Conservation (phyloP, 1,140 invertebrate species). For the Zaprionus nigranus region DNA sequence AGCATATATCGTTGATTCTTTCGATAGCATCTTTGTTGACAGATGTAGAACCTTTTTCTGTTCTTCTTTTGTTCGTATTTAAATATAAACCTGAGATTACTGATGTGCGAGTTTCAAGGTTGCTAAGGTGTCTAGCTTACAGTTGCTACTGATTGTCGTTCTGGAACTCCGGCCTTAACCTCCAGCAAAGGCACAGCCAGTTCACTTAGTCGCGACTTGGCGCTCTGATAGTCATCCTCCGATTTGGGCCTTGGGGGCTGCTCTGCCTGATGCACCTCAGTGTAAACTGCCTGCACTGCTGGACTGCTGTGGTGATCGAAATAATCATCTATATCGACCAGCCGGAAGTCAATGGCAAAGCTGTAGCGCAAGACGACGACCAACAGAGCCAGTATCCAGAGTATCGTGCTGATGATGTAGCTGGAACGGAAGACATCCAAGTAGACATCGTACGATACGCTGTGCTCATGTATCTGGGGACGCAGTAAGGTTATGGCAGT, state of each 20-base stretch:
- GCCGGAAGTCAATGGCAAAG: conserved; percentile 79
- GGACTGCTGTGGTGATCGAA: conserved; percentile 50
- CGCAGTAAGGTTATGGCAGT: conserved; percentile 72
- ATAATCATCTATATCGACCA: conserved; percentile 75
- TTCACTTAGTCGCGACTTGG: conserved; percentile 76
- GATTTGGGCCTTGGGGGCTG: conserved; percentile 66
- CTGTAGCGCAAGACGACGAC: conserved; percentile 73
- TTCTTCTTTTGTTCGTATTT: conserved; percentile 33
- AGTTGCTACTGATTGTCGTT: conserved; percentile 34
- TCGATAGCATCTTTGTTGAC: conserved; percentile 26
- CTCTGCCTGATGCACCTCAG: conserved; percentile 40
- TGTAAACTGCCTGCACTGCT: conserved; percentile 54
- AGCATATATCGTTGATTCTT: conserved; percentile 46
- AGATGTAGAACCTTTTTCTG: background rate
- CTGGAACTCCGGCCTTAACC: conserved; percentile 18
- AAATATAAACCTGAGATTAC: conserved; percentile 79
- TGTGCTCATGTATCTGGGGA: conserved; percentile 65
- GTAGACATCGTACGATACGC: conserved; percentile 61
- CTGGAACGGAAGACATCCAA: conserved; percentile 69
- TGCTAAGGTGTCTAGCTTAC: conserved; percentile 40
- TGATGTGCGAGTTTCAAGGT: conserved; percentile 1
- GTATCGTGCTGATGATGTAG: conserved; percentile 64
- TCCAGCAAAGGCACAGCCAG: conserved; percentile 68
- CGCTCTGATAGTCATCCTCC: conserved; percentile 79
- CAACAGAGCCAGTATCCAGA: conserved; percentile 71